Base-by-base conservation (phyloP, 2,797 vertebrate genomes). In the Phataginus tricuspis region DNA sequence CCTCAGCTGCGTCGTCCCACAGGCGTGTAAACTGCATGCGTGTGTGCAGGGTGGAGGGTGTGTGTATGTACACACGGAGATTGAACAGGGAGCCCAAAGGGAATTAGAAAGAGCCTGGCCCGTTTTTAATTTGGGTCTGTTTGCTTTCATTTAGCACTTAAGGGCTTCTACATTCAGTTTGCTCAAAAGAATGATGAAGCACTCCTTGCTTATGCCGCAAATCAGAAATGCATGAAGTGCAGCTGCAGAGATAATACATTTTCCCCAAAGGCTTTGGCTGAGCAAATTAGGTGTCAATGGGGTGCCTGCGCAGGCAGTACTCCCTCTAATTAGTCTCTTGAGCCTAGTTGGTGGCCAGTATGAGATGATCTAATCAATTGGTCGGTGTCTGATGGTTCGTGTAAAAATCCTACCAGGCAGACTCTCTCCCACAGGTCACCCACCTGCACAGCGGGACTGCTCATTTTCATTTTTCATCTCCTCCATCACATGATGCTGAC, bases 241-340 rank as follows among this genome's bases (percentile, higher is more conserved):
- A 98, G 98, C 99, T 99, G 98, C 98, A 99, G 98, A 99, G 99
- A 99, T 99, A 99, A 99, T 99, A 98, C 98, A 98, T 99, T 98
- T 98, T 99, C 98, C 99, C 99, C 98, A 98, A 98, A 98, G 99
- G 99, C 98, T 98, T 98, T 98, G 98, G 98, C 99, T 99, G 99
- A 99, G 99, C 99, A 99, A 99, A 99, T 99, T 99, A 99, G 98
- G 98, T 99, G 99, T 99, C 99, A 99, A 99, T 99, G 99, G 99
- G 99, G 99, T 99, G 99, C 98, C 98, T 98, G 98, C 89, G 97
- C 98, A 99, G 99, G 99, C 99, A 99, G 98, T 98, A 98, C 99
- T 99, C 98, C 98, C 98, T 98, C 99, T 99, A 99, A 99, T 99
- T 99, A 99, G 99, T 99, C 99, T 99, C 99, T 98, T 97, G 99